Evolutionary conservation across 2,113 vertebrate species (phyloP).

Genomic region (Speoplatyrhinus poulsoni): DNA sequence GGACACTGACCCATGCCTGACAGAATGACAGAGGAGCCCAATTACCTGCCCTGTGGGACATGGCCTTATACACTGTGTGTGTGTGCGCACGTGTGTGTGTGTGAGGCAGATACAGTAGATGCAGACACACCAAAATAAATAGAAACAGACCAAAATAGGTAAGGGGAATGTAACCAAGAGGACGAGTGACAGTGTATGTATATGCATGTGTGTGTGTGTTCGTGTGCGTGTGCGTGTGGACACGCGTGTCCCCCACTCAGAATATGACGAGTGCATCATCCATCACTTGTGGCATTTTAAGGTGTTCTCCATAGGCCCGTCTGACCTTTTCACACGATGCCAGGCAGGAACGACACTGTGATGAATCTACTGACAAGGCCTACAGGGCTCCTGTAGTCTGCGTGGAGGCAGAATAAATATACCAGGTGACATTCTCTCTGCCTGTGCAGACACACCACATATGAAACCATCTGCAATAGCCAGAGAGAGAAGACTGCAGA

Average conservation of each 20-base stretch:
- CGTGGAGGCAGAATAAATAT: slow-evolving; percentile 57
- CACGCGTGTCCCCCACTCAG: slow-evolving; percentile 52
- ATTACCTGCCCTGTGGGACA: slow-evolving; percentile 57
- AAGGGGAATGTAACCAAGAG: neutral
- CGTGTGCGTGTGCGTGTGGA: slow-evolving; percentile 51
- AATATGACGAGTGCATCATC: slow-evolving; percentile 68
- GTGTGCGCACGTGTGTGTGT: slow-evolving; percentile 29
- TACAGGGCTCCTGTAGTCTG: slow-evolving; percentile 34
- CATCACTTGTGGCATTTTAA: slow-evolving; percentile 74
- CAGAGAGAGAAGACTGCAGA: slow-evolving; percentile 23
- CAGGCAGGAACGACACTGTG: slow-evolving; percentile 71
- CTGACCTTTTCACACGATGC: slow-evolving; percentile 73
- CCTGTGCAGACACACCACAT: slow-evolving; percentile 48
- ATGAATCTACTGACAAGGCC: slow-evolving; percentile 67
- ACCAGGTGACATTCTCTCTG: slow-evolving; percentile 48
- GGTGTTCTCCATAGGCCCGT: slow-evolving; percentile 60
- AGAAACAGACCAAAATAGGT: slow-evolving; percentile 6
- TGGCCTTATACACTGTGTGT: slow-evolving; percentile 2
- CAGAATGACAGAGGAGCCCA: slow-evolving; percentile 66
- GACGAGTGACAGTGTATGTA: slow-evolving; percentile 33
- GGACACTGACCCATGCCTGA: slow-evolving; percentile 60
- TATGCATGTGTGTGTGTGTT: slow-evolving; percentile 49
- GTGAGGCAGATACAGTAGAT: neutral
- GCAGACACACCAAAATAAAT: slow-evolving; percentile 2
- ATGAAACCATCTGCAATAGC: slow-evolving; percentile 46